Percentiles rank a stretch among this genome's conserved stretches.
Conservation (phyloP, 53 echinoderm and acorn worm species). For the Paracentrotus lividus region DNA sequence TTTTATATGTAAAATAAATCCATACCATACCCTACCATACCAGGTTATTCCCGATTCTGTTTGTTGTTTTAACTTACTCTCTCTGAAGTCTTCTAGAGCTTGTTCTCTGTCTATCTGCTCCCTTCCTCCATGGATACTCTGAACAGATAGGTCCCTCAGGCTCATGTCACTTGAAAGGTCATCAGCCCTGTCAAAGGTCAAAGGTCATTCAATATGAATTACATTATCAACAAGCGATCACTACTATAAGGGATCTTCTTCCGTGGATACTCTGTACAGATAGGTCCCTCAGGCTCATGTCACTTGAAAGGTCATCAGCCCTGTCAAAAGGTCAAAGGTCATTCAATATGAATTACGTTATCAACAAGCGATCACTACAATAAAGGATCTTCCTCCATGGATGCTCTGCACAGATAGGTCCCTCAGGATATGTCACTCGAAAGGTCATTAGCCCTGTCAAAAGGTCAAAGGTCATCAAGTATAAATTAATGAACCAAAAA, state of each 20-base stretch:
- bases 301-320: slow-evolving; percentile 88
- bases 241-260: no score
- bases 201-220: not conserved
- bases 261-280: slow-evolving; percentile 94
- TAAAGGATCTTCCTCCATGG: slow-evolving; percentile 93
- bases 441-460: slow-evolving; percentile 86
- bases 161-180: slow-evolving; percentile 85
- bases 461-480: slow-evolving; percentile 2
- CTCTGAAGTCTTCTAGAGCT: slow-evolving; percentile 91
- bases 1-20: no score
- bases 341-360: not conserved
- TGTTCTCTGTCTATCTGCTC: slow-evolving; percentile 95
- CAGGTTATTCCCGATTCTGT: not conserved
- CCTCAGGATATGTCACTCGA: slow-evolving; percentile 81
- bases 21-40: no score
- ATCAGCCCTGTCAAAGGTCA: slow-evolving; percentile 82
- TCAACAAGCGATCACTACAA: no score
- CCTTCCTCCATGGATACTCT: slow-evolving; percentile 95
- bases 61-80: slow-evolving; percentile 71
- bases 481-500: no score
- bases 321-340: slow-evolving; percentile 57
- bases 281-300: slow-evolving; percentile 76
- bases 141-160: slow-evolving; percentile 74
- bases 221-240: no score
- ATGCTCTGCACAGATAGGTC: slow-evolving; percentile 86